A percentile compares a stretch with the other conserved stretches of the same genome.
These are phyloP conservation scores for Microcebus tavaratra DNA, from an alignment of 2,113 vertebrate species.

Conservation along the genomic window DNA sequence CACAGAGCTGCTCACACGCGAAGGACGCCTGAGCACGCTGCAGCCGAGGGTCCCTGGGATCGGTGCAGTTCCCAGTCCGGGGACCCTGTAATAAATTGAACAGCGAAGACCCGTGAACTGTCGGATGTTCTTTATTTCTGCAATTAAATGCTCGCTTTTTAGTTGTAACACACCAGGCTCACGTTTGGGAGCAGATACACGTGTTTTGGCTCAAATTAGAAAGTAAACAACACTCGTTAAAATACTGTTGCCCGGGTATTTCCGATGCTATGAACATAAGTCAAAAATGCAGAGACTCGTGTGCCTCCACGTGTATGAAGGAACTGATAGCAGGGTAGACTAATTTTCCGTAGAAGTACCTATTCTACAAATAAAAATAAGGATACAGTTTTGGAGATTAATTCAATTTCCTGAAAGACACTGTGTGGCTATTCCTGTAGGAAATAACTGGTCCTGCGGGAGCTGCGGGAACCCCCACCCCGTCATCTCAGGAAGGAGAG, in stretches of 20 bases:
- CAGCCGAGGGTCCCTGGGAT: accelerated
- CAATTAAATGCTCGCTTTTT: neutral
- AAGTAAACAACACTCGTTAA: neutral
- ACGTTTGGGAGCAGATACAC: accelerated
- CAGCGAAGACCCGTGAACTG: accelerated
- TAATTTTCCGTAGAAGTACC: neutral
- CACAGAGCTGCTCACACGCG: accelerated
- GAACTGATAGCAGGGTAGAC: too few relatives aligned
- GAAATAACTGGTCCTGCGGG: neutral
- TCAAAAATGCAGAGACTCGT: accelerated
- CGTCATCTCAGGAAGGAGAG: too few relatives aligned
- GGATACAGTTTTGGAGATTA: neutral
- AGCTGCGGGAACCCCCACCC: neutral
- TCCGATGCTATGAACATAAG: neutral
- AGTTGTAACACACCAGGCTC: accelerated
- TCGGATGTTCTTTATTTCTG: accelerated
- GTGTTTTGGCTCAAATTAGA: neutral
- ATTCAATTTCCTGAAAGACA: neutral
- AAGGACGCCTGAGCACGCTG: accelerated
- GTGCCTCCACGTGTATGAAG: neutral
- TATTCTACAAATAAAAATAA: neutral
- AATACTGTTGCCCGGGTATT: neutral
- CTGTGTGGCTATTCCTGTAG: neutral
- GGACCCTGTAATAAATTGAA: neutral
- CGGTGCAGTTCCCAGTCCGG: accelerated